Conservation (phyloP, 1,140 invertebrate species). For the Drusus annulatus region DNA sequence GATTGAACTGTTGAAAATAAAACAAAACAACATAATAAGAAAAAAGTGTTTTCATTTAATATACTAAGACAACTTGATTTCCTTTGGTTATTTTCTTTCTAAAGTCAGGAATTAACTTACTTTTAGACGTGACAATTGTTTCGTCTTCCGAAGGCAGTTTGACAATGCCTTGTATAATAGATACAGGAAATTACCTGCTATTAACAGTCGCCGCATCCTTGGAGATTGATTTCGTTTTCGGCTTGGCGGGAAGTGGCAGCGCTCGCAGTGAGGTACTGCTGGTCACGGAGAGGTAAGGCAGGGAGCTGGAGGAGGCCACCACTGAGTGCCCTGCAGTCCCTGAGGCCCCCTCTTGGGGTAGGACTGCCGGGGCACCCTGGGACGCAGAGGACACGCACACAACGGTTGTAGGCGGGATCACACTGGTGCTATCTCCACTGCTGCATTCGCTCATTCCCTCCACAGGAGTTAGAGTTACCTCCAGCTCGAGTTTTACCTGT, state of each 20-base stretch:
- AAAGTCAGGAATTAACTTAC: too few relatives aligned
- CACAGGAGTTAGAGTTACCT: slow-evolving; percentile 70
- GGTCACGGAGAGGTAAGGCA: slow-evolving; percentile 47
- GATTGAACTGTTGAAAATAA: too few relatives aligned
- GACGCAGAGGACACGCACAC: slow-evolving; percentile 69
- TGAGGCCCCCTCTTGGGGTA: slow-evolving; percentile 28
- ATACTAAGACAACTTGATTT: too few relatives aligned
- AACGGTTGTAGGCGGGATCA: slow-evolving; percentile 71
- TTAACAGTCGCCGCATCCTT: slow-evolving; percentile 38
- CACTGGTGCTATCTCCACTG: slow-evolving; percentile 55
- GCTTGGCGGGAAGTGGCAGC: slow-evolving; percentile 41
- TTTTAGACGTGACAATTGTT: too few relatives aligned
- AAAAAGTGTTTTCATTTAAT: too few relatives aligned
- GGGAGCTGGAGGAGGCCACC: slow-evolving; percentile 43
- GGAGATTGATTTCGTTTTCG: slow-evolving; percentile 45
- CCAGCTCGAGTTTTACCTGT: slow-evolving; percentile 70
- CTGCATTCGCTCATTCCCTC: slow-evolving; percentile 23
- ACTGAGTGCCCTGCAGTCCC: background rate
- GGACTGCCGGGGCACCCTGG: slow-evolving; percentile 37
- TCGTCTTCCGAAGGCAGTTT: background rate
- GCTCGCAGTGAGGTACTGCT: slow-evolving; percentile 35
- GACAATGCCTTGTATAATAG: background rate
- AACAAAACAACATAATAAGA: too few relatives aligned
- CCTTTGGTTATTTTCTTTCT: too few relatives aligned
- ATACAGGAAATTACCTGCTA: slow-evolving; percentile 15